phyloP scores from a whole-genome alignment of 2,797 vertebrate genomes.

The Zonotrichia albicollis region DNA sequence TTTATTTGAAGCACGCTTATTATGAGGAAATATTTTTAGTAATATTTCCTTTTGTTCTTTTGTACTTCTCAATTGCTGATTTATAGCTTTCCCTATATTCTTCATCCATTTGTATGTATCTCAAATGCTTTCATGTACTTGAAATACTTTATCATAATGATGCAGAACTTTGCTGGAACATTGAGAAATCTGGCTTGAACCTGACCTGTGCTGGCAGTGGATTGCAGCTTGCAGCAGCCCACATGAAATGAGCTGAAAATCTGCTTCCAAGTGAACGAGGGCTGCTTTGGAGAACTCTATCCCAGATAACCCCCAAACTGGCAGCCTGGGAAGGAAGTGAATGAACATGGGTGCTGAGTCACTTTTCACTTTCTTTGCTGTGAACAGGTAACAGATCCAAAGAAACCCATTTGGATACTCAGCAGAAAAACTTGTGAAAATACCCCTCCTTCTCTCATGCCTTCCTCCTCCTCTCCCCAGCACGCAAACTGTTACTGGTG shows the following conservation, averaged over 20 bases:
- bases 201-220: background rate
- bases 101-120: background rate
- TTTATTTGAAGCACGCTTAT: background rate
- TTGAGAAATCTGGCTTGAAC: background rate
- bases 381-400: background rate
- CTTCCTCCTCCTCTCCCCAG: background rate
- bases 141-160: background rate
- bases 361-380: background rate
- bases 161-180: conserved; percentile 1
- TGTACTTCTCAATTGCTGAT: background rate
- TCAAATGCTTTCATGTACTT: background rate
- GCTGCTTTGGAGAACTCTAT: background rate
- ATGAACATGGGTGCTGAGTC: background rate
- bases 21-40: background rate
- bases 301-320: background rate
- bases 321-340: background rate
- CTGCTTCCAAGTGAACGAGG: background rate
- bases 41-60: conserved; percentile 5
- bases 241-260: background rate
- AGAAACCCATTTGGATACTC: background rate
- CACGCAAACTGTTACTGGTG: background rate
- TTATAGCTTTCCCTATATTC: background rate
- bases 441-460: background rate
- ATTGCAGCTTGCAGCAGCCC: background rate
- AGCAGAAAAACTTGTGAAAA: background rate